Conservation (phyloP, 2,797 vertebrate genomes). For the Amphiprion clarkii region DNA sequence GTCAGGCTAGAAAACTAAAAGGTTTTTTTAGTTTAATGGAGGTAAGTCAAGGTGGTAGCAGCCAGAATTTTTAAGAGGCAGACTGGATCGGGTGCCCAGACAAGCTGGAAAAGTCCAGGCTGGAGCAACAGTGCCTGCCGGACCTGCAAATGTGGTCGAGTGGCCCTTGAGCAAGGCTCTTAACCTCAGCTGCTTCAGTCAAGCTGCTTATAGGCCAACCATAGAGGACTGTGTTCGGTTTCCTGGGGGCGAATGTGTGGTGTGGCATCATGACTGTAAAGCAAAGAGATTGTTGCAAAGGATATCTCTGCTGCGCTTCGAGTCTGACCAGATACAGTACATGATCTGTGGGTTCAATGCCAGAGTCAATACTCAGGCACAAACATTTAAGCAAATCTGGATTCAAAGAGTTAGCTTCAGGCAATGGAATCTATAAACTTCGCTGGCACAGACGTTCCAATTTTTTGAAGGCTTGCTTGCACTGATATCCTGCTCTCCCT, state of each 20-base stretch:
- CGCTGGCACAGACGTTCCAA: slow-evolving; percentile 19
- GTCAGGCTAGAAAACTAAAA: slow-evolving; percentile 5
- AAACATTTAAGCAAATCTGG: slow-evolving; percentile 44
- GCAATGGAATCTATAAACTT: slow-evolving; percentile 37
- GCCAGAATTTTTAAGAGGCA: slow-evolving; percentile 21
- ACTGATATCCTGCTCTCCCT: slow-evolving; percentile 2
- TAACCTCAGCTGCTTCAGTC: slow-evolving; percentile 41
- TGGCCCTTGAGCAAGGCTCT: slow-evolving; percentile 66
- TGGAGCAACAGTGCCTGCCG: slow-evolving; percentile 15
- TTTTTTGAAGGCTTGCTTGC: slow-evolving; percentile 31
- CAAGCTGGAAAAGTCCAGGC: slow-evolving; percentile 22
- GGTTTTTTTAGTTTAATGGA: slow-evolving; percentile 32
- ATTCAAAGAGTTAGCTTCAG: slow-evolving; percentile 38
- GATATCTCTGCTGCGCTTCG: slow-evolving; percentile 30
- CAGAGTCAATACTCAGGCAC: slow-evolving; percentile 36
- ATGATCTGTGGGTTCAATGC: slow-evolving; percentile 19
- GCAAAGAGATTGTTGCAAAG: slow-evolving; percentile 17
- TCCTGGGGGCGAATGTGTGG: slow-evolving; percentile 18
- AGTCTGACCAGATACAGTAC: slow-evolving; percentile 31
- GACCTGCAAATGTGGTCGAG: slow-evolving; percentile 40
- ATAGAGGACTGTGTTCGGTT: slow-evolving; percentile 22
- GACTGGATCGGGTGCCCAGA: slow-evolving; percentile 3
- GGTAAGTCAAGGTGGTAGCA: slow-evolving; percentile 19
- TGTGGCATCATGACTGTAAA: slow-evolving; percentile 26
- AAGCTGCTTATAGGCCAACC: slow-evolving; percentile 33